Evolutionary conservation across 2,888 invertebrate genomes (phyloP).

Genomic region (Petrophora chlorosata): DNA sequence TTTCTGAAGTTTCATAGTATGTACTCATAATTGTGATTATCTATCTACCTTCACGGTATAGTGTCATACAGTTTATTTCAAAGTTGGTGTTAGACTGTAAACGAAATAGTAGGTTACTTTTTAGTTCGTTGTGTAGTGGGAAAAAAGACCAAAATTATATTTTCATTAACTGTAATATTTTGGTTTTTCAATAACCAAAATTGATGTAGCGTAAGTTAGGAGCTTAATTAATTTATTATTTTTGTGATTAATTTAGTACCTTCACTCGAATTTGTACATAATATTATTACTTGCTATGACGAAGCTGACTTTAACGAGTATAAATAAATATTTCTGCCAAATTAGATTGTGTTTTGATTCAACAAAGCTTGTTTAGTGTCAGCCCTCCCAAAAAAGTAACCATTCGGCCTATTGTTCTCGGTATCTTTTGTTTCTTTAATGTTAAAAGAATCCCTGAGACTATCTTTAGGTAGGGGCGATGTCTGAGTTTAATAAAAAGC

Average conservation of each 20-base stretch:
- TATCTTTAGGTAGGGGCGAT: conserved; percentile 23
- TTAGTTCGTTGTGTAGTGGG: conserved; percentile 56
- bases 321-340: conserved; percentile 84
- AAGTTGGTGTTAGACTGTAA: conserved; percentile 64
- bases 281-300: conserved; percentile 72
- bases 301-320: conserved; percentile 80
- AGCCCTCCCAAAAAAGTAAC: conserved; percentile 35
- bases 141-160: conserved; percentile 66
- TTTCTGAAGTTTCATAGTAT: conserved; percentile 31
- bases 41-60: conserved; percentile 46
- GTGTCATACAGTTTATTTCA: conserved; percentile 60
- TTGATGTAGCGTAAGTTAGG: conserved; percentile 67
- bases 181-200: conserved; percentile 73
- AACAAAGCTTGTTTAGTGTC: conserved; percentile 20
- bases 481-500: conserved; percentile 45
- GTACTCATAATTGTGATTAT: conserved; percentile 28
- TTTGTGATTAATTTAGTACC: conserved; percentile 77
- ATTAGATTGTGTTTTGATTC: conserved; percentile 66
- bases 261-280: conserved; percentile 79
- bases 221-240: conserved; percentile 76
- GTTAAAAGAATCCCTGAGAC: conserved; percentile 36
- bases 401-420: conserved; percentile 46
- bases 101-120: conserved; percentile 59
- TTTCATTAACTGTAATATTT: conserved; percentile 54
- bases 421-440: conserved; percentile 41